Evolutionary conservation across 2,797 vertebrate genomes (phyloP).

Genomic region (Mus spretus): DNA sequence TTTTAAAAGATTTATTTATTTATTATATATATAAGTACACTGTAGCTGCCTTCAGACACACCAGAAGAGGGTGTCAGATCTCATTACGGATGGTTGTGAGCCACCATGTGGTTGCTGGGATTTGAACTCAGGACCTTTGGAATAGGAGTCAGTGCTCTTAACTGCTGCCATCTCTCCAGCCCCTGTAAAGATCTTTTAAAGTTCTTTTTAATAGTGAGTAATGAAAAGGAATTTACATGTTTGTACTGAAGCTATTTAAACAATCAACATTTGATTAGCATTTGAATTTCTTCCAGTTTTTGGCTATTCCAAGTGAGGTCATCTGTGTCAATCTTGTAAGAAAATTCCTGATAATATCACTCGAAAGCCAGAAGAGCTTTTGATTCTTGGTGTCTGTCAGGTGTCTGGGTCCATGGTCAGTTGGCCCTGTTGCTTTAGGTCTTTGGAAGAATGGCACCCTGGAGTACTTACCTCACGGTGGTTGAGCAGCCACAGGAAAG

Average conservation of each 20-base stretch:
- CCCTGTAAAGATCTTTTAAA: neutral
- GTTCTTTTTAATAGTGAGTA: neutral
- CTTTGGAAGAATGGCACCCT: no score
- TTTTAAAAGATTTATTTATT: no score
- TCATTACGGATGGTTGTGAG: no score
- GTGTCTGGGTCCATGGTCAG: neutral
- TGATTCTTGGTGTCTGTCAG: neutral
- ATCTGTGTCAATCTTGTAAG: neutral
- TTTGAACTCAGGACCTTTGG: no score
- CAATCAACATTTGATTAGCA: neutral
- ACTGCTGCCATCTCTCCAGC: no score
- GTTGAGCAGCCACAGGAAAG: neutral
- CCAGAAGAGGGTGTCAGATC: no score
- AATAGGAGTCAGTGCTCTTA: no score
- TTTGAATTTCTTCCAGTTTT: constrained; percentile 32
- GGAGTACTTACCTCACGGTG: neutral
- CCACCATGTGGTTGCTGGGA: no score
- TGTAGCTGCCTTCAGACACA: no score
- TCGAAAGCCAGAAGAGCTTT: neutral
- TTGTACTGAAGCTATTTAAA: constrained; percentile 47
- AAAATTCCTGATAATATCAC: neutral
- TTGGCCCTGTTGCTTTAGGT: neutral
- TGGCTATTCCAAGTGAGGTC: neutral
- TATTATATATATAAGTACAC: no score
- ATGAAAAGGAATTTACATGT: constrained; percentile 16